phyloP scores from a whole-genome alignment of 2,797 vertebrate genomes.

The Ctenosaura bakeri region DNA sequence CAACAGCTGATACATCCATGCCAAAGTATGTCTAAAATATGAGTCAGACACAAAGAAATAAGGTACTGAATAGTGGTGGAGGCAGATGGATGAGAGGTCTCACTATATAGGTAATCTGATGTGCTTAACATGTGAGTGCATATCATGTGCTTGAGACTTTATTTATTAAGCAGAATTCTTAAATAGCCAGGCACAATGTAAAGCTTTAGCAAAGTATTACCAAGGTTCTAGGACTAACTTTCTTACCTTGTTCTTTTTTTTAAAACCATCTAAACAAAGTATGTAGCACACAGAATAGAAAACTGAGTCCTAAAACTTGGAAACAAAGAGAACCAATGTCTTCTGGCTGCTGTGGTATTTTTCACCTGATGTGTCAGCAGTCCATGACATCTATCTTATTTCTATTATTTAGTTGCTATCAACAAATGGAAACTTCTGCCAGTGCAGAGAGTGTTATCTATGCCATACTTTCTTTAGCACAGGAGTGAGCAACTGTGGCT shows the following conservation, averaged over 20 bases:
- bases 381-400: not conserved
- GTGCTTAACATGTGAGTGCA: not conserved
- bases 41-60: not conserved
- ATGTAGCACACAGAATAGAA: not conserved
- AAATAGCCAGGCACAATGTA: not conserved
- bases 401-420: not conserved
- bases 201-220: not conserved
- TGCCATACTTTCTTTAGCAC: not conserved
- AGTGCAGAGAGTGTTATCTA: not conserved
- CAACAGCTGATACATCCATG: constrained; percentile 98
- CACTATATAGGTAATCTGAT: not conserved
- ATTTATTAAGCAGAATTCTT: not conserved
- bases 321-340: not conserved
- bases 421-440: not conserved
- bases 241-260: not conserved
- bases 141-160: not conserved
- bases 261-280: not conserved
- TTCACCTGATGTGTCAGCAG: not conserved
- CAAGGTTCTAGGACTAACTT: not conserved
- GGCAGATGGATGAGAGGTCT: not conserved
- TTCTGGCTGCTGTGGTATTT: not conserved
- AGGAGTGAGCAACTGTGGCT: not conserved
- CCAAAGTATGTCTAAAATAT: constrained; percentile 93
- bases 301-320: not conserved
- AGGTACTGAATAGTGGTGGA: not conserved